Evolutionary conservation across 1,140 invertebrate species (phyloP).

Genomic region (Bombus impatiens): DNA sequence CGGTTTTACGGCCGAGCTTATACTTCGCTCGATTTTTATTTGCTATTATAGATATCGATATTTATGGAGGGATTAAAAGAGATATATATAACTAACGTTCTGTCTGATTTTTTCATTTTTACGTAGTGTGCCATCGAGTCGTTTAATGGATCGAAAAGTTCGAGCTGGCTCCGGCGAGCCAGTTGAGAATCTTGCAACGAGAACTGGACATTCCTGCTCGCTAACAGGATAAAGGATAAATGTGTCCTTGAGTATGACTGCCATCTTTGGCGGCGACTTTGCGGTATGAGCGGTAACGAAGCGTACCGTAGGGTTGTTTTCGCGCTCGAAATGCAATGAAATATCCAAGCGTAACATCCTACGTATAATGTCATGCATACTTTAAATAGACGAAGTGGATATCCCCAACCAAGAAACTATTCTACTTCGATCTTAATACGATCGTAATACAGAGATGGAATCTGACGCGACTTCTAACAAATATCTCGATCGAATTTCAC

Average conservation of each 20-base stretch:
- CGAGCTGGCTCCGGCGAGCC: conserved; percentile 25
- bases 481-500: neutral
- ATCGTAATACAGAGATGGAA: neutral
- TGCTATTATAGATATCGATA: neutral
- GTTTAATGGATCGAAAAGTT: conserved; percentile 55
- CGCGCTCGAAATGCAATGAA: conserved; percentile 3
- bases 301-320: conserved; percentile 52
- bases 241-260: conserved; percentile 64
- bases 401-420: neutral
- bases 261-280: conserved; percentile 62
- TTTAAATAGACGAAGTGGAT: neutral
- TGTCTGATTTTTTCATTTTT: neutral
- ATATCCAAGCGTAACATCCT: neutral
- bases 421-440: neutral
- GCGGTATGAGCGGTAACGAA: conserved; percentile 51
- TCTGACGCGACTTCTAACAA: neutral
- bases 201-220: conserved; percentile 59
- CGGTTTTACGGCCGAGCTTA: neutral
- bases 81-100: neutral
- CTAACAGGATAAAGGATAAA: conserved; percentile 69
- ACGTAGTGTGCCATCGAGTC: neutral
- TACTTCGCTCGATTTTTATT: neutral
- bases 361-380: neutral
- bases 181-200: conserved; percentile 57
- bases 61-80: neutral